Evolutionary conservation across 2,113 vertebrate genomes (phyloP).

Genomic region (Python bivittatus): DNA sequence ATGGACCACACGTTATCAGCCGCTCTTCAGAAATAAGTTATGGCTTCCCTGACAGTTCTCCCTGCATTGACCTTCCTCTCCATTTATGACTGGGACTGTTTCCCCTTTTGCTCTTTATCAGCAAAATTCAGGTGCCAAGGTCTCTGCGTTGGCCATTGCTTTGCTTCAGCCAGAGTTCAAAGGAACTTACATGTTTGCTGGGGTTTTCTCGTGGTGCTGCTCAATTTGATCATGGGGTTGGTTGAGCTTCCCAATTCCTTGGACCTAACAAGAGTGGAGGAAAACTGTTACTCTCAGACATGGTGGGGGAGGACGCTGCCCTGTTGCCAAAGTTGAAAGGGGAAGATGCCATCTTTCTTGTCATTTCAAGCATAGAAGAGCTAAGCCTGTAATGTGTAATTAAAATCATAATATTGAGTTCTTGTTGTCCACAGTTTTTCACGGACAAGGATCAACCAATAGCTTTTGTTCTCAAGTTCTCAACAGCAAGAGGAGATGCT

Average conservation of each 20-base stretch:
- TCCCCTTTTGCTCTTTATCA: neutral
- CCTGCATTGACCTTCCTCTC: neutral
- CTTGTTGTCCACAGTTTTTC: too few species aligned
- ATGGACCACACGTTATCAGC: too few species aligned
- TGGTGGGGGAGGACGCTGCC: neutral
- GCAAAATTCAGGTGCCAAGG: neutral
- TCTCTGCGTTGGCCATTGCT: neutral
- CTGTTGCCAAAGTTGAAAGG: neutral
- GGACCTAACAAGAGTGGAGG: too few species aligned
- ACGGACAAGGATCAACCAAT: too few species aligned
- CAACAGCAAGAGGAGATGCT: too few species aligned
- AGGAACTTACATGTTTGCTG: neutral
- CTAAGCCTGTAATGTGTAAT: too few species aligned
- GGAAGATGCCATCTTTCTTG: too few species aligned
- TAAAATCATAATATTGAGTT: too few species aligned
- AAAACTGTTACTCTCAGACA: neutral
- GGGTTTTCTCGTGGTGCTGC: neutral
- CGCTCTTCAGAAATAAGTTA: too few species aligned
- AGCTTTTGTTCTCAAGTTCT: too few species aligned
- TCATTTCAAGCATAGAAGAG: too few species aligned
- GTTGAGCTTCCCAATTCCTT: neutral
- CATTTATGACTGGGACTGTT: neutral
- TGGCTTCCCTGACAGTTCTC: neutral
- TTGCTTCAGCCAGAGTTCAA: neutral
- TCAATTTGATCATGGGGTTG: neutral